Conservation (phyloP, 2,888 invertebrate species). For the Druceiella hillmani region DNA sequence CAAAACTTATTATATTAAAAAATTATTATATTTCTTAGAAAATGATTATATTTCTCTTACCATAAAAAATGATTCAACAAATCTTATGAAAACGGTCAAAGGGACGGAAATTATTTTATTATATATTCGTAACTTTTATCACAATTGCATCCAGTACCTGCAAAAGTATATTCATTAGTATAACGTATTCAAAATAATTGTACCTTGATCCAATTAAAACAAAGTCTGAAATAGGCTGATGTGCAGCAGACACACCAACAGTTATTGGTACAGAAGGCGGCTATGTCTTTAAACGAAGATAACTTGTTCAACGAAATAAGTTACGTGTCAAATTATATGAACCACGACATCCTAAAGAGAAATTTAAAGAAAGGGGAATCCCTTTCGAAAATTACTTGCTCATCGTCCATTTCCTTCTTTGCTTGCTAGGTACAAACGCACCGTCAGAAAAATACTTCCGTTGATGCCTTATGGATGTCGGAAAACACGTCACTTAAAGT, state of each 20-base stretch:
- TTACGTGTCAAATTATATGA: not conserved
- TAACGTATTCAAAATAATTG: no score
- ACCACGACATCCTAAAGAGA: not conserved
- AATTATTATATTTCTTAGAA: conserved; percentile 2
- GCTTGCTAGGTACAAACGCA: not conserved
- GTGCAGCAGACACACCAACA: no score
- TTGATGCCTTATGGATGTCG: not conserved
- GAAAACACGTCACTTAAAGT: conserved; percentile 1
- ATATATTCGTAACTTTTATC: no score
- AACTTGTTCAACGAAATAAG: not conserved
- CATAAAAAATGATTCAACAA: conserved; percentile 8
- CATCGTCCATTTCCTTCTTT: conserved; percentile 1
- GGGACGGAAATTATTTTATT: no score
- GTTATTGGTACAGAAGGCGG: no score
- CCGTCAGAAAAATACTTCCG: not conserved
- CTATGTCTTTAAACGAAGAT: no score
- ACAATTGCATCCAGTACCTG: no score
- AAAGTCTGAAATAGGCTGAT: no score
- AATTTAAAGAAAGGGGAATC: not conserved
- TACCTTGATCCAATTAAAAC: no score
- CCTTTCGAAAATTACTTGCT: not conserved
- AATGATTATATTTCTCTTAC: conserved; percentile 10
- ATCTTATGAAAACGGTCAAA: no score
- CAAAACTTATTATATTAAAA: no score
- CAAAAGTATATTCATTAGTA: no score